Evolutionary conservation across 2,797 vertebrate genomes (phyloP).

Genomic region (Spheniscus humboldti): DNA sequence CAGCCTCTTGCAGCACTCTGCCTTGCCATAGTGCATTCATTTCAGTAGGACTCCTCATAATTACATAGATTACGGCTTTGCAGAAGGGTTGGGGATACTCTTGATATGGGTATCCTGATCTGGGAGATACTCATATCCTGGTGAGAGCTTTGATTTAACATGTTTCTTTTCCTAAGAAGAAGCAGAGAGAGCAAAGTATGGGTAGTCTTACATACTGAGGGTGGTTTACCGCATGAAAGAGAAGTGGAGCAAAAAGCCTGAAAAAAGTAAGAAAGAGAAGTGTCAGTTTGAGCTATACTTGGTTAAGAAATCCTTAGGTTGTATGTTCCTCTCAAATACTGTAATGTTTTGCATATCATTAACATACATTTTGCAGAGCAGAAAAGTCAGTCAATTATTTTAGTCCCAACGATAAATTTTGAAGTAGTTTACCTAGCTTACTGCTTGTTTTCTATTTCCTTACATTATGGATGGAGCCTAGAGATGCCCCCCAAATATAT

Average conservation of each 20-base stretch:
- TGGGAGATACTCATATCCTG: neutral
- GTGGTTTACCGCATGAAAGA: neutral
- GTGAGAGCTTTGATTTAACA: neutral
- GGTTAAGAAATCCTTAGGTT: neutral
- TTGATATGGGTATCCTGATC: neutral
- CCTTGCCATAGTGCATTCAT: neutral
- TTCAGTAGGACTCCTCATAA: neutral
- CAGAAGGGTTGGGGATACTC: neutral
- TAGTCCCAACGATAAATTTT: neutral
- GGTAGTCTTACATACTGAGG: neutral
- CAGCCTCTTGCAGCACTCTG: neutral
- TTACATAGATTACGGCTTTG: neutral
- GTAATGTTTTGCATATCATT: neutral
- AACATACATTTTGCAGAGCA: neutral
- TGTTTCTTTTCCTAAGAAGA: neutral
- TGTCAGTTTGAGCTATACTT: neutral
- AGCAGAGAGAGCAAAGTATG: neutral
- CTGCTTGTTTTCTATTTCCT: neutral
- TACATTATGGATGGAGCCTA: neutral
- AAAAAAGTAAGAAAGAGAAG: neutral
- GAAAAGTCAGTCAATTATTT: neutral
- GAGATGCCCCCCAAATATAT: neutral
- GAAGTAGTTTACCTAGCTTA: neutral
- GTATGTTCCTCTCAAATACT: neutral
- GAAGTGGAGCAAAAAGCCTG: neutral